Evolutionary conservation across 23 tunicate species (phyloP).

Genomic region (Botrylloides violaceus): DNA sequence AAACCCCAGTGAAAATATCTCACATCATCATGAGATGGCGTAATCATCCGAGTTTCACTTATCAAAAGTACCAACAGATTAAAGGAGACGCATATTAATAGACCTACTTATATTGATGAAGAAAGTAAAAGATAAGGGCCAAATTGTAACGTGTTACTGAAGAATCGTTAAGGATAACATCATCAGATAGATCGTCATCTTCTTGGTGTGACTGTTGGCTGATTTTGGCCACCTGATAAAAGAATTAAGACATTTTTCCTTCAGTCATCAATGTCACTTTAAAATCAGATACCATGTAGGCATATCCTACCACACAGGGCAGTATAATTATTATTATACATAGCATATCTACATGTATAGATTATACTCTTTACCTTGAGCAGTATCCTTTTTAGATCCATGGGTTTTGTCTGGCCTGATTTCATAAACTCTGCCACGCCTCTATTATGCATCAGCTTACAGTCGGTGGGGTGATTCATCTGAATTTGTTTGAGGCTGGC

Average conservation of each 20-base stretch:
- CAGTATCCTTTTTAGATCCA: slow-evolving; percentile 36
- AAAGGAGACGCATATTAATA: too few relatives aligned
- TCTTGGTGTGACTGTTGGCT: slow-evolving; percentile 55
- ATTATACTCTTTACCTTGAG: slow-evolving; percentile 28
- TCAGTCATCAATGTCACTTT: neutral
- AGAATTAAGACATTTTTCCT: too few relatives aligned
- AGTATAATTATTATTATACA: too few relatives aligned
- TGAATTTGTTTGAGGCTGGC: slow-evolving; percentile 50
- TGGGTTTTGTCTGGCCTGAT: slow-evolving; percentile 53
- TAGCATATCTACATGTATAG: too few relatives aligned
- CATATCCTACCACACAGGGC: too few relatives aligned
- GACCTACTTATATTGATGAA: slow-evolving; percentile 62
- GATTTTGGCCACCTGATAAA: slow-evolving; percentile 63
- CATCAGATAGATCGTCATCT: slow-evolving; percentile 46
- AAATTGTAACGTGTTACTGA: slow-evolving; percentile 46
- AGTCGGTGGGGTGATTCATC: slow-evolving; percentile 53
- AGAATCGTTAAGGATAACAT: slow-evolving; percentile 24
- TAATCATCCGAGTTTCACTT: too few relatives aligned
- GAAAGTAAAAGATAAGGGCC: slow-evolving; percentile 39
- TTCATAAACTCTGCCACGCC: slow-evolving; percentile 65
- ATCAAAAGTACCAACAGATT: too few relatives aligned
- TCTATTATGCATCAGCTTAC: slow-evolving; percentile 56
- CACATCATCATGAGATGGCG: too few relatives aligned
- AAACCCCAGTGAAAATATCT: too few relatives aligned
- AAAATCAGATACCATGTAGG: neutral